Conservation (phyloP, 2,113 vertebrate species). For the Castor canadensis region DNA sequence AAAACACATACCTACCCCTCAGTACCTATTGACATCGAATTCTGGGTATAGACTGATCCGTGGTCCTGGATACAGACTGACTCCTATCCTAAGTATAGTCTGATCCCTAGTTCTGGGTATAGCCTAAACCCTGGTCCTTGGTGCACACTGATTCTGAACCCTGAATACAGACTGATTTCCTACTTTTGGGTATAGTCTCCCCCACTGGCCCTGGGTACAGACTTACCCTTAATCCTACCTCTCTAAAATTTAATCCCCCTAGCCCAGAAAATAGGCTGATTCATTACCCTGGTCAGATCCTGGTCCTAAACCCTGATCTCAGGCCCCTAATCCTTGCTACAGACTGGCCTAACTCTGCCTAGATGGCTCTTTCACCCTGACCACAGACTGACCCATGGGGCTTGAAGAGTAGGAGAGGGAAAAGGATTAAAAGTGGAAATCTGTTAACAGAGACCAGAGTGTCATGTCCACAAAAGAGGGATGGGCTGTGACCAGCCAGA, state of each 20-base stretch:
- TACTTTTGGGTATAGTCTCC: not conserved
- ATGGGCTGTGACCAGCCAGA: not conserved
- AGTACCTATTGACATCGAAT: not conserved
- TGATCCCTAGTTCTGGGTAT: not conserved
- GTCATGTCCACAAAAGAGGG: not conserved
- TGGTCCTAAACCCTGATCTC: slow-evolving; percentile 26
- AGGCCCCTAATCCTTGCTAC: slow-evolving; percentile 1
- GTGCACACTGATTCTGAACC: not conserved
- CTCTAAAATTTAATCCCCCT: not conserved
- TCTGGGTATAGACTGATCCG: not conserved
- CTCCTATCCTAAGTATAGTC: not conserved
- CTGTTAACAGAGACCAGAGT: not conserved
- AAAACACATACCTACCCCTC: not conserved
- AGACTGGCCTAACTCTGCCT: not conserved
- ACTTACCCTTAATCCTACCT: not conserved
- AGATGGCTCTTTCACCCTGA: not conserved
- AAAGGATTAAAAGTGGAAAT: not conserved
- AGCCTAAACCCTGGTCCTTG: not conserved
- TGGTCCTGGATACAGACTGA: not conserved
- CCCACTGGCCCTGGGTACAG: not conserved
- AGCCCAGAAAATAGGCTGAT: slow-evolving; percentile 11
- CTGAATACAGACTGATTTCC: not conserved
- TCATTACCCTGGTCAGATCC: slow-evolving; percentile 14
- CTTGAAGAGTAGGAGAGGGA: not conserved
- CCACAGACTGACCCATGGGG: not conserved